These are phyloP conservation scores for Notothenia coriiceps DNA, from an alignment of 2,113 vertebrate species.

Conservation along the genomic window DNA sequence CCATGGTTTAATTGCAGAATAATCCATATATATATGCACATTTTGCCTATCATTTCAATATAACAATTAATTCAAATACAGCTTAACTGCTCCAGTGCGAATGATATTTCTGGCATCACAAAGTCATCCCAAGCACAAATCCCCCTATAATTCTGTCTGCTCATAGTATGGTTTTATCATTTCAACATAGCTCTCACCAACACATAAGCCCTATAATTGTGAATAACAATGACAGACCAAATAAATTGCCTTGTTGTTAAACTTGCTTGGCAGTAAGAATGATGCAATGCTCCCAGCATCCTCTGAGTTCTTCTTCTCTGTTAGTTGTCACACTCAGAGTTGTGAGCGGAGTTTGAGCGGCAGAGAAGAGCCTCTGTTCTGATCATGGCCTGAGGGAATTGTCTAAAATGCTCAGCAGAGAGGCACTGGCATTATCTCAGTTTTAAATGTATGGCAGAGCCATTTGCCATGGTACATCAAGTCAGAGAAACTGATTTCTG, in stretches of 20 bases:
- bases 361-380: conserved; percentile 6
- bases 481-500: neutral
- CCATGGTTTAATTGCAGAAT: neutral
- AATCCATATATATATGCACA: neutral
- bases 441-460: conserved; percentile 3
- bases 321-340: conserved; percentile 6
- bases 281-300: neutral
- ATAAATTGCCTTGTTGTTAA: neutral
- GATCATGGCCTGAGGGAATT: conserved; percentile 15
- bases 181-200: neutral
- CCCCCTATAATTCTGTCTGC: neutral
- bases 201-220: neutral
- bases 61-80: neutral
- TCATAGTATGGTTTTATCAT: neutral
- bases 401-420: conserved; percentile 16
- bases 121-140: neutral
- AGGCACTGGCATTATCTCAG: conserved; percentile 8
- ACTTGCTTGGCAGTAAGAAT: neutral
- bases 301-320: neutral
- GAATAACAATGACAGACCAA: neutral
- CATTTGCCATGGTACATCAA: conserved; percentile 14
- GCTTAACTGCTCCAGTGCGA: neutral
- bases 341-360: neutral
- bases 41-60: neutral
- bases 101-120: neutral